Percentiles rank a stretch among this genome's conserved stretches.
These are phyloP conservation scores for Sardina pilchardus DNA, from an alignment of 2,113 vertebrate genomes.

Conservation along the genomic window DNA sequence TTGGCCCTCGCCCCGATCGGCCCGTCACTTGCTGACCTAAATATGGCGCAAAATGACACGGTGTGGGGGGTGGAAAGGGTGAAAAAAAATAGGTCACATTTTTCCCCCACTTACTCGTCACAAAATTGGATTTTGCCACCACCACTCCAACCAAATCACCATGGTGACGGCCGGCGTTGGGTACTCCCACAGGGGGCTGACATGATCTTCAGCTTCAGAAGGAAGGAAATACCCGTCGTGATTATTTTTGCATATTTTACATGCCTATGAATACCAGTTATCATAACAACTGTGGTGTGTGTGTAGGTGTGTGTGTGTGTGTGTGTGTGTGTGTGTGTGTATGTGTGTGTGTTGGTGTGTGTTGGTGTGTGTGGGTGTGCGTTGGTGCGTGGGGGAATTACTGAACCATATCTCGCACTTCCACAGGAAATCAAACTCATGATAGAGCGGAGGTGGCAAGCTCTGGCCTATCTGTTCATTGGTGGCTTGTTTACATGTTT, in stretches of 20 bases:
- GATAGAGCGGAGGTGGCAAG: too few relatives aligned
- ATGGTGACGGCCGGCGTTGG: constrained; percentile 55
- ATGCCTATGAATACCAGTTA: neutral
- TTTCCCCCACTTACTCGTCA: constrained; percentile 47
- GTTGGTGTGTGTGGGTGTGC: too few relatives aligned
- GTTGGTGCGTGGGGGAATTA: too few relatives aligned
- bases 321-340: too few relatives aligned
- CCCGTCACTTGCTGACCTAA: constrained; percentile 61
- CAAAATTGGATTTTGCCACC: constrained; percentile 50
- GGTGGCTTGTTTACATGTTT: too few relatives aligned
- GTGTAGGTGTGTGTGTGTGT: too few relatives aligned
- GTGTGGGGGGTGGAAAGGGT: constrained; percentile 22
- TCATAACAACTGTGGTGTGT: too few relatives aligned
- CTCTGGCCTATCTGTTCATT: too few relatives aligned
- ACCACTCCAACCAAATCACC: constrained; percentile 31
- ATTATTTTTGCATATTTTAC: neutral
- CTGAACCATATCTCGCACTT: too few relatives aligned
- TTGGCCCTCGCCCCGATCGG: constrained; percentile 50
- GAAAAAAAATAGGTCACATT: constrained; percentile 61
- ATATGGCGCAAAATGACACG: constrained; percentile 60
- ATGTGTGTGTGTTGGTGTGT: too few relatives aligned
- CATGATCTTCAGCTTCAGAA: neutral
- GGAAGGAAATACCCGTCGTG: neutral
- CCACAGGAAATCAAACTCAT: too few relatives aligned
- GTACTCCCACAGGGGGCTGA: constrained; percentile 22